Conservation (phyloP, 2,113 vertebrate genomes). For the Charina bottae region DNA sequence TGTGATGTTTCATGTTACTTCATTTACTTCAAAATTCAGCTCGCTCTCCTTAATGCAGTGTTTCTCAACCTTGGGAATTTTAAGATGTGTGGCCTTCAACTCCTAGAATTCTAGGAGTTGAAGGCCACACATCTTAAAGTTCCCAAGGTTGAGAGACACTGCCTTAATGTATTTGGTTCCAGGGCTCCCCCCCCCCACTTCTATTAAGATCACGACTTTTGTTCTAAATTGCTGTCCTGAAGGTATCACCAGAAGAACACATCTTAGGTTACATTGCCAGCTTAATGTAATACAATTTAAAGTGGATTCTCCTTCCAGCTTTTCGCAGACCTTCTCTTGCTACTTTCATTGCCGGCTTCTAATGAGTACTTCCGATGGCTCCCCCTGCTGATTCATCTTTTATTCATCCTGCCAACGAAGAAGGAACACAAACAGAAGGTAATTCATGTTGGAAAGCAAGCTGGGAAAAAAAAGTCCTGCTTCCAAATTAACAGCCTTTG, state of each 20-base stretch:
- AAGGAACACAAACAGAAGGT: slow-evolving; percentile 17
- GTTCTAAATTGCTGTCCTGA: background rate
- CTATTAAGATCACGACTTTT: too few relatives aligned
- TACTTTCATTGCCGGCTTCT: slow-evolving; percentile 38
- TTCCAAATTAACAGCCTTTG: slow-evolving; percentile 8
- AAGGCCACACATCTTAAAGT: too few relatives aligned
- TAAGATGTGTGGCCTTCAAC: too few relatives aligned
- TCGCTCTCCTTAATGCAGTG: background rate
- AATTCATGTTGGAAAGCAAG: slow-evolving; percentile 29
- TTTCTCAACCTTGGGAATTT: too few relatives aligned
- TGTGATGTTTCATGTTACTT: background rate
- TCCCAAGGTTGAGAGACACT: too few relatives aligned
- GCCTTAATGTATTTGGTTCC: background rate
- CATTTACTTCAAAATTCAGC: background rate
- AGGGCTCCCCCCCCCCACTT: too few relatives aligned
- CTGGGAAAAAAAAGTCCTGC: slow-evolving; percentile 35
- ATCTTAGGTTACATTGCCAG: background rate
- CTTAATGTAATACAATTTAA: slow-evolving; percentile 28
- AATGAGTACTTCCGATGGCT: slow-evolving; percentile 60
- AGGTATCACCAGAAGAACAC: background rate
- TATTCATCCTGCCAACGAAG: slow-evolving; percentile 60
- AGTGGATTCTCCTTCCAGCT: background rate
- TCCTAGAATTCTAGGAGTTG: too few relatives aligned
- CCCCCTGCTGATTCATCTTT: slow-evolving; percentile 61
- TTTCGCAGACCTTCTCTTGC: slow-evolving; percentile 46